Base-by-base conservation (phyloP, 2,113 vertebrate genomes). In the Butorides virescens region DNA sequence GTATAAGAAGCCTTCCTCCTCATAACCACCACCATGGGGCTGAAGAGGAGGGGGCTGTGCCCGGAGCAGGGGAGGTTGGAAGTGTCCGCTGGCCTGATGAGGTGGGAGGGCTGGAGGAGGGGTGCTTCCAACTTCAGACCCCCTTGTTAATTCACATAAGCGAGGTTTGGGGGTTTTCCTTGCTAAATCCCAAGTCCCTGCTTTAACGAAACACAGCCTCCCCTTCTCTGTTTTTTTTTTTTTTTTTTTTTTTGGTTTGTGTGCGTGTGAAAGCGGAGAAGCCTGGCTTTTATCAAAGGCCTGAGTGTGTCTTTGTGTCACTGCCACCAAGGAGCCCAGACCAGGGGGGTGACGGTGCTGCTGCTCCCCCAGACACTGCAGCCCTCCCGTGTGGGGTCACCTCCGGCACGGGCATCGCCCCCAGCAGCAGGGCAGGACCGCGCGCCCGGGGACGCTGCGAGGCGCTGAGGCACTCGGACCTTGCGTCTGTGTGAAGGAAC, bases 271-370 rank as follows among this genome's bases (percentile, higher is more conserved):
- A 90, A 86, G 42, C 25, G 3, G 86, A 68, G 81, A 61, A 92
- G 90, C 76, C 94, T 97, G 94, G 93, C 88, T 95, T 96, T 74
- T 74, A 94, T 95, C 96, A 95, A 86, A 93, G 72, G 37, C 72
- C 81, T 93, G 73, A 77, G 95, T 79, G 85, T 83, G 83, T n/a
- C 92, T 95, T 92, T 94, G 68, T 92, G 87, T 55, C 68, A 0
- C 91, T 66, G 17, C 8, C 79, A 92, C 32, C 62, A 76, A 87
- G 89, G 59, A 63, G 85, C 53, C 10, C 76, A 70, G 73, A 68
- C 3, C 83, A 76, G 65, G 34, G 70, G 73, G 81, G 50, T 50
- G 62, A 37, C 4, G 55, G 55, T 84, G 88, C 83, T 19, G 34
- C 66, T 78, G 73, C 70, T 73, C 19, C 87, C 82, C 25, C 84